phyloP scores from a whole-genome alignment of 2,888 invertebrate species.

The Steinernema hermaphroditum region DNA sequence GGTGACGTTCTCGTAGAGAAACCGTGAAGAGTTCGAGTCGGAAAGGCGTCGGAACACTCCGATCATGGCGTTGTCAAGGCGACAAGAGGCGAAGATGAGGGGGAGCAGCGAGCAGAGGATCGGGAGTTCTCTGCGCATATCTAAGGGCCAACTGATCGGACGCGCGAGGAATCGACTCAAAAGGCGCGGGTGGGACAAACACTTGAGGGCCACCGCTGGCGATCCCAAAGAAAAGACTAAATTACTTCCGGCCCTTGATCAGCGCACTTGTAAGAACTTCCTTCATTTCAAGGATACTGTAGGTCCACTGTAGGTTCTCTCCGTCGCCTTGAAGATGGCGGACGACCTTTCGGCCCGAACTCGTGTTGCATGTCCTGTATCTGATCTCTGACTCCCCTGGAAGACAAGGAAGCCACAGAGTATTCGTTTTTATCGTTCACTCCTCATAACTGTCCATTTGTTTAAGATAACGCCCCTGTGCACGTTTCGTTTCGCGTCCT shows the following conservation, averaged over 20 bases:
- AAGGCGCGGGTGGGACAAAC: constrained; percentile 24
- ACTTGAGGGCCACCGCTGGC: constrained; percentile 19
- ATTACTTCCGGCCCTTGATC: neutral
- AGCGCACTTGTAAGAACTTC: too few species aligned
- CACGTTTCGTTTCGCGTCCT: too few species aligned
- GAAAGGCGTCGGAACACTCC: constrained; percentile 8
- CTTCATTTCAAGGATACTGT: too few species aligned
- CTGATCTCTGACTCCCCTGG: too few species aligned
- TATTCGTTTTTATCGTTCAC: too few species aligned
- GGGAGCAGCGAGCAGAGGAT: neutral
- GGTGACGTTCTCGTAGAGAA: constrained; percentile 25
- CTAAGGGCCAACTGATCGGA: neutral
- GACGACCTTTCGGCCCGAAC: too few species aligned
- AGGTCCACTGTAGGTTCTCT: too few species aligned
- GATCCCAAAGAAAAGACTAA: neutral
- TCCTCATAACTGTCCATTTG: too few species aligned
- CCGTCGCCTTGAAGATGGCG: too few species aligned
- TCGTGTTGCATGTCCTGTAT: too few species aligned
- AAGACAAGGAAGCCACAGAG: too few species aligned
- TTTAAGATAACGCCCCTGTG: too few species aligned
- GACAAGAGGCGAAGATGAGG: neutral
- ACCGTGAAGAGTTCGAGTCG: neutral
- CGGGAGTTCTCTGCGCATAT: neutral
- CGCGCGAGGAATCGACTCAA: neutral
- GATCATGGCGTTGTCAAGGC: neutral